Conservation (phyloP, 2,888 invertebrate species). For the Geophilus truncorum region DNA sequence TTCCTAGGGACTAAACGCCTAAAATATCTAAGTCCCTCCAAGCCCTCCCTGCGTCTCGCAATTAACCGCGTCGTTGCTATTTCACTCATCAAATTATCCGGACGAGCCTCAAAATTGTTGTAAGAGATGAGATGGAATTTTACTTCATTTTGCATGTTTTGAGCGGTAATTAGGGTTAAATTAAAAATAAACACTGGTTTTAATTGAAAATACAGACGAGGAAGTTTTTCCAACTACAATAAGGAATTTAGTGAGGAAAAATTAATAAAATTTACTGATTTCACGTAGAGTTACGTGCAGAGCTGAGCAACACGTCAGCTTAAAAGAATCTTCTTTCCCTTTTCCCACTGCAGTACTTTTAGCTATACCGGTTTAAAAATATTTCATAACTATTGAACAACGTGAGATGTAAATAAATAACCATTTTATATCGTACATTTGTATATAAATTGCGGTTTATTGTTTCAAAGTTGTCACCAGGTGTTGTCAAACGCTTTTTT, state of each 20-base stretch:
- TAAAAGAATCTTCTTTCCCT: not conserved
- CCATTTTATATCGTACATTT: not conserved
- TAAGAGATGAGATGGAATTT: too few relatives aligned
- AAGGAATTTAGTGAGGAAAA: not conserved
- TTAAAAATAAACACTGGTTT: not conserved
- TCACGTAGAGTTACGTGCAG: too few relatives aligned
- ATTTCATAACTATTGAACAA: not conserved
- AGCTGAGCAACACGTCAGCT: too few relatives aligned
- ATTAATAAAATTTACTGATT: not conserved
- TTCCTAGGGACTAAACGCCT: too few relatives aligned
- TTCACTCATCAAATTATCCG: too few relatives aligned
- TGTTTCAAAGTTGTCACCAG: constrained; percentile 2
- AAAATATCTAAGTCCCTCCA: too few relatives aligned
- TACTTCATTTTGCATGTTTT: too few relatives aligned
- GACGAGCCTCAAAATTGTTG: too few relatives aligned
- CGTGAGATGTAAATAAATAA: constrained; percentile 20
- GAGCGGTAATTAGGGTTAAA: too few relatives aligned
- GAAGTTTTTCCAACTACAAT: not conserved
- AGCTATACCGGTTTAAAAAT: not conserved
- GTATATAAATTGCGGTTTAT: constrained; percentile 23
- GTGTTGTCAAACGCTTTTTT: not conserved
- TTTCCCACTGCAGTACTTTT: not conserved
- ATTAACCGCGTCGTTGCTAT: too few relatives aligned
- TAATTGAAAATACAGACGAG: not conserved
- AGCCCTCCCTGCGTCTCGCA: too few relatives aligned